Evolutionary conservation across 2,797 vertebrate species (phyloP), one percentile per base, ranked within the genome.

Genomic region (Myotis findleyi): DNA sequence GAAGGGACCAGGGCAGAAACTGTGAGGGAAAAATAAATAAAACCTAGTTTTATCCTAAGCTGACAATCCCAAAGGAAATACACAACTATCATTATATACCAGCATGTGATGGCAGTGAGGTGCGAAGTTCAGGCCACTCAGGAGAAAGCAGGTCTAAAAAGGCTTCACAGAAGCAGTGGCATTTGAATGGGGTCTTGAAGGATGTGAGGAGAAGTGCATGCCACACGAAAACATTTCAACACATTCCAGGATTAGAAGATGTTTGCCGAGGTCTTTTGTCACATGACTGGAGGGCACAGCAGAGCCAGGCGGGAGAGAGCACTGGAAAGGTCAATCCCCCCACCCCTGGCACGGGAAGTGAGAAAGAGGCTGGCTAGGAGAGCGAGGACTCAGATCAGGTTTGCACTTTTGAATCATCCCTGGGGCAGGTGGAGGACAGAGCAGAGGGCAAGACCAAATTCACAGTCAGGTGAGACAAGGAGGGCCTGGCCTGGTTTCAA

Each of bases 381-480:
- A 69, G 66, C 0, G 21, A 13, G 53, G 49, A 30, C 51, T 68
- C 5, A 3, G 57, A 14, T 17, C 2, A 7, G 57, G 41, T 77
- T 23, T 47, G 1, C 13, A 20, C 8, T 87, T 89, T 5, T 16
- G 68, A 84, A 33, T 73, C 80, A 38, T n/a, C 21, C 1, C 86
- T 3, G 38, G 36, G 69, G 66, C 72, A 25, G 30, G 86, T 68
- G 55, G 92, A 89, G 59, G 79, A 47, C 51, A 17, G 82, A 33
- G 91, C 86, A 49, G 75, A 89, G 89, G 53, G 51, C 88, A 68
- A 36, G 82, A 20, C 66, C 68, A 55, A 79, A 87, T 77, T 38
- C 71, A 81, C 8, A 53, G 69, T 82, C 66, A 11, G 38, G 33
- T 13, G 47, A 81, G 47, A 49, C 18, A 0, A 27, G 79, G 8